A percentile compares a stretch with the other conserved stretches of the same genome.
Evolutionary conservation across 1,140 invertebrate genomes (phyloP).

Genomic region (Pissodes strobi): DNA sequence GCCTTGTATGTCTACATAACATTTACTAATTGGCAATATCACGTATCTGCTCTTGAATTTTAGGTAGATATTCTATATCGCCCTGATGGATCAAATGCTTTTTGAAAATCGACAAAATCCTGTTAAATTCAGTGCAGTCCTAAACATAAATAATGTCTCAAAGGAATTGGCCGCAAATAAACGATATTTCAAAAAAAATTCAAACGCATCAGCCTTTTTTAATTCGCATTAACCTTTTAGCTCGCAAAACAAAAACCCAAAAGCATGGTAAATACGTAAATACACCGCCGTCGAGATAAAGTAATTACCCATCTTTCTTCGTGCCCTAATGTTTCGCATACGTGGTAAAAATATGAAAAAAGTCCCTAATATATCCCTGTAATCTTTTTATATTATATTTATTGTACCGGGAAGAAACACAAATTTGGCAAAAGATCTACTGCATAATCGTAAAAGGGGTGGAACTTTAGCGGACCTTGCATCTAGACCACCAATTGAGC

Average conservation of each 20-base stretch:
- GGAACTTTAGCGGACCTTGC: too few species aligned
- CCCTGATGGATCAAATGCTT: too few species aligned
- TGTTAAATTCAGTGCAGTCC: too few species aligned
- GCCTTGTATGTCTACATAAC: too few species aligned
- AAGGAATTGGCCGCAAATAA: neutral
- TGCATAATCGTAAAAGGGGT: too few species aligned
- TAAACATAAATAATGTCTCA: too few species aligned
- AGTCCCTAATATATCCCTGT: slow-evolving; percentile 18
- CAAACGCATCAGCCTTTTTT: slow-evolving; percentile 14
- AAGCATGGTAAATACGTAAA: slow-evolving; percentile 20
- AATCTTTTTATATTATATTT: slow-evolving; percentile 23
- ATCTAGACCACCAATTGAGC: too few species aligned
- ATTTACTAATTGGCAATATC: too few species aligned
- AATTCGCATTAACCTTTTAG: slow-evolving; percentile 19
- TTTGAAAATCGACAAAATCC: too few species aligned
- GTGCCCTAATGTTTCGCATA: slow-evolving; percentile 17
- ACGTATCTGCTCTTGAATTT: too few species aligned
- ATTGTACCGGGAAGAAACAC: slow-evolving; percentile 11
- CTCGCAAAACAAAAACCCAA: slow-evolving; percentile 4
- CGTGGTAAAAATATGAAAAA: slow-evolving; percentile 13
- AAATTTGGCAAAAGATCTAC: too few species aligned
- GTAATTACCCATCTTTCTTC: slow-evolving; percentile 14
- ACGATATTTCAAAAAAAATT: neutral
- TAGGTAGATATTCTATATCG: too few species aligned
- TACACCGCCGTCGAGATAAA: slow-evolving; percentile 13